Base-by-base conservation (phyloP, 2,888 invertebrate species). In the Agrochola lota region DNA sequence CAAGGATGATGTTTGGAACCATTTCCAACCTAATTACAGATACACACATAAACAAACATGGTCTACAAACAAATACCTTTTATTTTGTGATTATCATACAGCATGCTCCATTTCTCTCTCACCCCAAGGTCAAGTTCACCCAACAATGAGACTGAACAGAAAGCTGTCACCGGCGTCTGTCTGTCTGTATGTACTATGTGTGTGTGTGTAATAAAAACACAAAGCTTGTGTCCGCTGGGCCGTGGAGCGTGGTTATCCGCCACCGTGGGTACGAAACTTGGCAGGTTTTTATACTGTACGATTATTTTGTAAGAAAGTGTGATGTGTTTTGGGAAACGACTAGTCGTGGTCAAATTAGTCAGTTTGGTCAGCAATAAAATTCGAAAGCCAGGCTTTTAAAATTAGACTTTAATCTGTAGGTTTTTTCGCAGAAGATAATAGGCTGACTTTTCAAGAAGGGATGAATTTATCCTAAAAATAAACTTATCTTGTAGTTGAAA, bases 181-280 rank as follows among this genome's bases (percentile, higher is more conserved):
- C 0, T 7, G 12, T 2, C 57, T 57, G 11, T 71, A 5, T 71
- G 43, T 63, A 6, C 20, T 15, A 1, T n/a, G 30, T 12, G 43
- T 64, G 57, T 43, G 26, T 35, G 80, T 80, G 71, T 73, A 83
- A 87, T 77, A 83, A 84, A 82, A 88, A 84, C 66, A 88, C 77
- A 87, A 83, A 85, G 82, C 76, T 74, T 35, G 75, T 74, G 84
- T 72, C 71, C 81, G 49, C 74, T 88, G 83, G 81, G 35, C 87
- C 89, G 83, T 89, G 82, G 68, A 73, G 70, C 77, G 80, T 66
- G 85, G 88, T 90, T 88, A 83, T 62, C 87, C 85, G 74, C 78
- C 67, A 64, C 67, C 85, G 85, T 85, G 87, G 84, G 87, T 85
- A 85, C 75, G 67, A 72, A 80, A 80, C 81, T 87, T 80, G n/a